Percentiles rank a stretch among this genome's conserved stretches.
Evolutionary conservation across 2,888 invertebrate species (phyloP).

Genomic region (Bombylius major): DNA sequence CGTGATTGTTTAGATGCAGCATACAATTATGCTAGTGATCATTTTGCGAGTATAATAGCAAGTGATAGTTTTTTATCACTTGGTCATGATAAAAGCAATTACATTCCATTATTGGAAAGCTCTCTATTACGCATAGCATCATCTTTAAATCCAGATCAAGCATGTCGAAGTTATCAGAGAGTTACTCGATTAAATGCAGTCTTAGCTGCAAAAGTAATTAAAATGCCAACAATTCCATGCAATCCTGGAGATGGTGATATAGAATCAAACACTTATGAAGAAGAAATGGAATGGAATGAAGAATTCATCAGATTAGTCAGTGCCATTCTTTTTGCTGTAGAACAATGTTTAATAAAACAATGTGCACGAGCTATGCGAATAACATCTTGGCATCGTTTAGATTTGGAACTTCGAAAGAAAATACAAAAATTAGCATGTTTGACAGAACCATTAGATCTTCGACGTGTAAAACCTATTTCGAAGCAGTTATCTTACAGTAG

Average conservation of each 20-base stretch:
- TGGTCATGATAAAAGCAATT: conserved; percentile 59
- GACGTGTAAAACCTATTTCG: conserved; percentile 17
- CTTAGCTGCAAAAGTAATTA: conserved; percentile 33
- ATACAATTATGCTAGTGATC: conserved; percentile 64
- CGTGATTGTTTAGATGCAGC: conserved; percentile 68
- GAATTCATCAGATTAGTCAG: conserved; percentile 46
- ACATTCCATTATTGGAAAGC: conserved; percentile 63
- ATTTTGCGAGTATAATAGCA: conserved; percentile 62
- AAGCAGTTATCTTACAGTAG: conserved; percentile 25
- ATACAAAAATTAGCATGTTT: conserved; percentile 51
- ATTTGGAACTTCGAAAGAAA: conserved; percentile 45
- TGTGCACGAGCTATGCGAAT: conserved; percentile 51
- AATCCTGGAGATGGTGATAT: conserved; percentile 24
- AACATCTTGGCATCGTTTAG: conserved; percentile 52
- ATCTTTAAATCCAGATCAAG: conserved; percentile 65
- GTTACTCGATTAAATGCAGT: conserved; percentile 34
- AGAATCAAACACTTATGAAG: conserved; percentile 10
- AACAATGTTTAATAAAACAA: conserved; percentile 57
- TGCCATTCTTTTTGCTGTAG: conserved; percentile 51
- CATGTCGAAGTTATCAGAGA: conserved; percentile 60
- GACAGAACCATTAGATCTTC: conserved; percentile 31
- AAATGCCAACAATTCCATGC: conserved; percentile 31
- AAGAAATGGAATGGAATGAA: conserved; percentile 40
- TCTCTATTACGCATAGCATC: conserved; percentile 67
- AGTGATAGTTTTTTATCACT: conserved; percentile 52